Conservation (phyloP, 2,113 vertebrate species). For the Polypterus senegalus region DNA sequence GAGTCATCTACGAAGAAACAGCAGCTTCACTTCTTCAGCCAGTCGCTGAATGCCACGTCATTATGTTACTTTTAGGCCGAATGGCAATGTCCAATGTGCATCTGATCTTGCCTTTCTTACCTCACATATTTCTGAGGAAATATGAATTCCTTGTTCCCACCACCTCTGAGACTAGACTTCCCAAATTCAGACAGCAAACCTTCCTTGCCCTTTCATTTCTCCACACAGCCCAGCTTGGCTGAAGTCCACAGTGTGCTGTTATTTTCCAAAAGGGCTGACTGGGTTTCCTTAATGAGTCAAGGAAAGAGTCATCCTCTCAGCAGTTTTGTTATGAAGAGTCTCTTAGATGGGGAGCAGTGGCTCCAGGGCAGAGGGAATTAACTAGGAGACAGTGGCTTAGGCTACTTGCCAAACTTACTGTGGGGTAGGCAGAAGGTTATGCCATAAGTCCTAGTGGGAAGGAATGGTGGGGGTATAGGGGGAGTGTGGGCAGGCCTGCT, state of each 20-base stretch:
- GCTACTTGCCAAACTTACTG: slow-evolving; percentile 45
- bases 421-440: slow-evolving; percentile 38
- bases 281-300: background rate
- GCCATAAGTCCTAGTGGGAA: slow-evolving; percentile 30
- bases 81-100: no score
- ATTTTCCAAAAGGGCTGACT: slow-evolving; percentile 25
- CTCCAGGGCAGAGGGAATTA: slow-evolving; percentile 51
- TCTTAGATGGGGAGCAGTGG: slow-evolving; percentile 36
- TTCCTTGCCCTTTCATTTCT: slow-evolving; percentile 18
- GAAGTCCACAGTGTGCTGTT: slow-evolving; percentile 31
- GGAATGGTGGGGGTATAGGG: background rate
- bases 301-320: background rate
- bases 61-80: no score
- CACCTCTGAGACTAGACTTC: no score
- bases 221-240: slow-evolving; percentile 33
- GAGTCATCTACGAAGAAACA: no score
- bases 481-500: background rate
- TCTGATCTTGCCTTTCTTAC: no score
- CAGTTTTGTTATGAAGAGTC: slow-evolving; percentile 8
- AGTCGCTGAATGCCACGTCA: no score
- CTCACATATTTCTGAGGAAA: no score
- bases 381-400: slow-evolving; percentile 68
- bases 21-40: no score
- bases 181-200: no score
- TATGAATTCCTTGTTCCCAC: no score